Base-by-base conservation (phyloP, 2,888 invertebrate genomes). In the Galerucella pusilla region DNA sequence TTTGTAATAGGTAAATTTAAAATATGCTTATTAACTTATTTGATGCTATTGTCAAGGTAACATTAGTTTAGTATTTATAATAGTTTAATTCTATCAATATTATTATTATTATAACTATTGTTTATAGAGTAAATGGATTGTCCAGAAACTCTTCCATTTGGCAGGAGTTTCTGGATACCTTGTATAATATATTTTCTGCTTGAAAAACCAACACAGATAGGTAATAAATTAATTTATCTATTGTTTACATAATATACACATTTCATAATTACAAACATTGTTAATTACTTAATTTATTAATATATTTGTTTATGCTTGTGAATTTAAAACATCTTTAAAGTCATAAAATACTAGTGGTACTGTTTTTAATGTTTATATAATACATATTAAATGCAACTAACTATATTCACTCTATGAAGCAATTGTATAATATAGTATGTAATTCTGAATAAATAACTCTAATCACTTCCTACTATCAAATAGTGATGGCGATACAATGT, bases 131-230 rank as follows among this genome's bases (percentile, higher is more conserved):
- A 6, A 6, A 35, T 6, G 6, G 35, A 6, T 4, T 35, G 35
- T 35, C 6, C 35, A 35, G 35, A 35, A 35, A 5, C 35, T 35
- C 35, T 28, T 28, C 28, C 28, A 28, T 28, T 28, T 28, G 28
- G 28, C 28, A 28, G 28, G 4, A 28, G 28, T 28, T 28, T 28
- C 28, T 28, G 28, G 28, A 28, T 28, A 28, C 5, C 28, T 4
- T 28, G 20, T 60, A 12, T 25, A 60, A 60, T 60, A 60, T 60
- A 60, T 60, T 60, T 60, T 28, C 28, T 60, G 60, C 28, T 20
- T 60, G 60, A 60, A 12, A 28, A 60, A 28, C 60, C 25, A 14
- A 60, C 14, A 6, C 25, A 49, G 14, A 20, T 57, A 16, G 7
- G 57, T 57, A 20, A 3, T 7, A 20, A 16, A n/a, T 42, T 63